phyloP scores from a whole-genome alignment of 2,888 invertebrate genomes.

The Gandaritis pyraliata region DNA sequence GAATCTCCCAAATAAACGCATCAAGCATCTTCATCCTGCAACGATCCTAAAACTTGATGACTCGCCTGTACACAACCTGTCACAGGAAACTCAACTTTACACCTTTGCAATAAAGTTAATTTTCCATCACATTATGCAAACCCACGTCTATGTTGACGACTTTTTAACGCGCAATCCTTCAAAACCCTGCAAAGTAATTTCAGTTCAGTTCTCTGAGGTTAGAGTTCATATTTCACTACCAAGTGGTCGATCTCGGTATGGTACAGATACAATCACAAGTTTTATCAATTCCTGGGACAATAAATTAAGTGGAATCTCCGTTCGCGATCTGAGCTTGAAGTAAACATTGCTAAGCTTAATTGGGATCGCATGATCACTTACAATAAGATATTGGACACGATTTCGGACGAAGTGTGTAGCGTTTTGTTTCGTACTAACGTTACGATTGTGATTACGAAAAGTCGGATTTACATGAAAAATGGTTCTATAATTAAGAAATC shows the following conservation, averaged over 20 bases:
- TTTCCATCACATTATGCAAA: conserved; percentile 8
- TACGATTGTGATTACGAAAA: not conserved
- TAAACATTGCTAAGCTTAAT: conserved; percentile 46
- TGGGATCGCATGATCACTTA: conserved; percentile 43
- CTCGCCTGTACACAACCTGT: conserved; percentile 9
- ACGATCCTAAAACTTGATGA: conserved; percentile 19
- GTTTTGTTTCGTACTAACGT: conserved; percentile 18
- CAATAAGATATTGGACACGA: conserved; percentile 42
- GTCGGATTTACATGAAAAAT: not conserved
- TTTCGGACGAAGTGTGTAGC: conserved; percentile 29
- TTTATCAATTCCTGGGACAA: conserved; percentile 45
- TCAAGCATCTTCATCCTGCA: conserved; percentile 38
- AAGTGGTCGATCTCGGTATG: conserved; percentile 18
- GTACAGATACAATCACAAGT: conserved; percentile 43
- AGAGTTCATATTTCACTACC: conserved; percentile 19
- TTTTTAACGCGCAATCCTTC: conserved; percentile 14
- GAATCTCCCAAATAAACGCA: conserved; percentile 34
- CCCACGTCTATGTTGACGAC: conserved; percentile 25
- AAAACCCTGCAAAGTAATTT: conserved; percentile 13
- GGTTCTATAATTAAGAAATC: not conserved
- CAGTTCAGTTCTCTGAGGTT: not conserved
- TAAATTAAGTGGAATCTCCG: conserved; percentile 42
- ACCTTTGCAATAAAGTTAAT: not conserved
- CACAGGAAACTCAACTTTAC: conserved; percentile 17
- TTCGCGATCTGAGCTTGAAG: conserved; percentile 42